Percentiles rank a stretch among this genome's conserved stretches.
Conservation (phyloP, 2,113 vertebrate species). For the Glaucidium brasilianum region DNA sequence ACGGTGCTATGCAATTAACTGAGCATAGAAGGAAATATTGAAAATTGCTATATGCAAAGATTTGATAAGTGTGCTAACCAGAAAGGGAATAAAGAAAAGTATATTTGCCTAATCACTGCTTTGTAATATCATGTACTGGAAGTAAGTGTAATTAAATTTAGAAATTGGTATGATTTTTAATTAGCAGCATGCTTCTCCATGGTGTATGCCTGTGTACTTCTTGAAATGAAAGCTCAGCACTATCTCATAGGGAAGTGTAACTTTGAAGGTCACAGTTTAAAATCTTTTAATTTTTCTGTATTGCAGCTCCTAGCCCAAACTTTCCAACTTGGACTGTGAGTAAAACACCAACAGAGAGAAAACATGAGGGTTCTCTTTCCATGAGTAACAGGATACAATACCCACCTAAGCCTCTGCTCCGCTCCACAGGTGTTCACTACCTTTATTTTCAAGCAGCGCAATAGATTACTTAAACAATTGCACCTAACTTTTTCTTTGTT, state of each 20-base stretch:
- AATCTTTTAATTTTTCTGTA: neutral
- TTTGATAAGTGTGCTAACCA: neutral
- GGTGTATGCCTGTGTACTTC: neutral
- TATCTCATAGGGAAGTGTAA: neutral
- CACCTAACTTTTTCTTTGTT: neutral
- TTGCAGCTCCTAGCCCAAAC: neutral
- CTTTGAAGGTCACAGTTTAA: neutral
- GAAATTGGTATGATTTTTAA: neutral
- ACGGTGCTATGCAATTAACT: neutral
- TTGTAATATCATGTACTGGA: neutral
- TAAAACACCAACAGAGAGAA: neutral
- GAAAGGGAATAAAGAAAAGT: neutral
- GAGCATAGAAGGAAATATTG: neutral
- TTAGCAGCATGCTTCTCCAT: neutral
- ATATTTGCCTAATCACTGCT: neutral
- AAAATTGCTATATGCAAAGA: neutral
- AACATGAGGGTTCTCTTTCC: accelerated
- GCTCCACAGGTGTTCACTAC: neutral
- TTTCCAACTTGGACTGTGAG: neutral
- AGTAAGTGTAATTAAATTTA: neutral
- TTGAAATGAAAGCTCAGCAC: neutral
- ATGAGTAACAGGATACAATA: neutral
- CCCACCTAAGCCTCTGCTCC: neutral
- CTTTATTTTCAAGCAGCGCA: neutral
- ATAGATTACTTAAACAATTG: accelerated